phyloP scores from a whole-genome alignment of 1,140 invertebrate species.

The Monomorium pharaonis region DNA sequence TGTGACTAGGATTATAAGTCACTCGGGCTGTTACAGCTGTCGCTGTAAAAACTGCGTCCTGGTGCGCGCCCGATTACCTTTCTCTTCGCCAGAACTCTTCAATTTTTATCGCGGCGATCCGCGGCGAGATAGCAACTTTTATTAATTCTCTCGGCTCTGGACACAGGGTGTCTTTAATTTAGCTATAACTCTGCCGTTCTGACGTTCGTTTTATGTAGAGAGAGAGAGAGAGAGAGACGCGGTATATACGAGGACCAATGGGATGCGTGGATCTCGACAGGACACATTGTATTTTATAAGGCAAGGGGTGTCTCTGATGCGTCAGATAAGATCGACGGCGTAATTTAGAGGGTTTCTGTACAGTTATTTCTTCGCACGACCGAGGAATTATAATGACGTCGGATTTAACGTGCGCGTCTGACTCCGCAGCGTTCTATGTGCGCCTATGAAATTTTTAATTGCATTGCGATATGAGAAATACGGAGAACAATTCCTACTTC shows the following conservation, averaged over 20 bases:
- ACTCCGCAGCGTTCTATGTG: background rate
- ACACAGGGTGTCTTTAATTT: conserved; percentile 20
- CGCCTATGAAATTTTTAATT: conserved; percentile 32
- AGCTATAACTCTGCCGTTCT: background rate
- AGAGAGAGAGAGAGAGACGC: background rate
- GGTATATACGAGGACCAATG: background rate
- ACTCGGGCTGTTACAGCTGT: conserved; percentile 59
- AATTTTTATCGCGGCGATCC: conserved; percentile 40
- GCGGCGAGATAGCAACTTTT: conserved; percentile 39
- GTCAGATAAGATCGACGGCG: conserved; percentile 69
- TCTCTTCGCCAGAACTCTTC: background rate
- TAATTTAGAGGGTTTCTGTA: conserved; percentile 79
- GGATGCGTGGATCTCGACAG: conserved; percentile 41
- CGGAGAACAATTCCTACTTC: background rate
- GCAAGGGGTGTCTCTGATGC: conserved; percentile 75
- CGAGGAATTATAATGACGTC: conserved; percentile 78
- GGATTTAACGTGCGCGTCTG: conserved; percentile 28
- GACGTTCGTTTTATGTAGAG: background rate
- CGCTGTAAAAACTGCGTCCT: conserved; percentile 55
- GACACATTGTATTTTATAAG: conserved; percentile 45
- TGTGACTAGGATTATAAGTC: conserved; percentile 79
- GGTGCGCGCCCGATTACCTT: conserved; percentile 5
- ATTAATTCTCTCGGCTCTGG: conserved; percentile 21
- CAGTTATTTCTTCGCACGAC: conserved; percentile 79
- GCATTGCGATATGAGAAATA: background rate